Conservation (phyloP, 2,113 vertebrate genomes). For the Sylvietta virens region DNA sequence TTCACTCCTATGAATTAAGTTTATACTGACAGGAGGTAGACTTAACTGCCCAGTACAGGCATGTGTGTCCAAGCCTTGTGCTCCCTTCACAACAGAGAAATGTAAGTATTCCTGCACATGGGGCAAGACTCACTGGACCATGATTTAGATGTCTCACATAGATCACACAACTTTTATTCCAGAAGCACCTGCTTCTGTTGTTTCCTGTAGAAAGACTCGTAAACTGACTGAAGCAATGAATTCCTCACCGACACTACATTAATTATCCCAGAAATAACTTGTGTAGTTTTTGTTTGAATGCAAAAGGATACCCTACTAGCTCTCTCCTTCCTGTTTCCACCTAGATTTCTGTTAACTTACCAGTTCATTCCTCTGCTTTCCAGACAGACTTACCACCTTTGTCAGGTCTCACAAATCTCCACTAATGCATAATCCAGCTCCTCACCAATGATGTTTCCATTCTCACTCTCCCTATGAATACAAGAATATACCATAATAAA, state of each 20-base stretch:
- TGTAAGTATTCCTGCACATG: background rate
- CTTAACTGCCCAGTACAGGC: background rate
- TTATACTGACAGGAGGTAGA: background rate
- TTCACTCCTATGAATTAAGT: background rate
- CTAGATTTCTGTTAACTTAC: background rate
- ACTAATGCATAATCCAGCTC: background rate
- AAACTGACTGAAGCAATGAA: background rate
- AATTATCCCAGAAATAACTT: background rate
- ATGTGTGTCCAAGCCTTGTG: background rate
- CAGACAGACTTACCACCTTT: background rate
- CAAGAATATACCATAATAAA: background rate
- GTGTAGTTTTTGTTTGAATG: background rate
- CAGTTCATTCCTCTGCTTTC: background rate
- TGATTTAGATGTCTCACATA: background rate
- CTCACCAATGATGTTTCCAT: background rate
- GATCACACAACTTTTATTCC: background rate
- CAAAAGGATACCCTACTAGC: background rate
- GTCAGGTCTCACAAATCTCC: background rate
- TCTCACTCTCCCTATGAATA: background rate
- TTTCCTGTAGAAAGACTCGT: background rate
- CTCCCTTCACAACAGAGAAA: background rate
- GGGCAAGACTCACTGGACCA: rapidly evolving
- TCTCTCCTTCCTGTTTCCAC: background rate
- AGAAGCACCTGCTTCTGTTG: background rate
- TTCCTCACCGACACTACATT: background rate